phyloP scores from a whole-genome alignment of 2,113 vertebrate genomes.

The Oncorhynchus keta region DNA sequence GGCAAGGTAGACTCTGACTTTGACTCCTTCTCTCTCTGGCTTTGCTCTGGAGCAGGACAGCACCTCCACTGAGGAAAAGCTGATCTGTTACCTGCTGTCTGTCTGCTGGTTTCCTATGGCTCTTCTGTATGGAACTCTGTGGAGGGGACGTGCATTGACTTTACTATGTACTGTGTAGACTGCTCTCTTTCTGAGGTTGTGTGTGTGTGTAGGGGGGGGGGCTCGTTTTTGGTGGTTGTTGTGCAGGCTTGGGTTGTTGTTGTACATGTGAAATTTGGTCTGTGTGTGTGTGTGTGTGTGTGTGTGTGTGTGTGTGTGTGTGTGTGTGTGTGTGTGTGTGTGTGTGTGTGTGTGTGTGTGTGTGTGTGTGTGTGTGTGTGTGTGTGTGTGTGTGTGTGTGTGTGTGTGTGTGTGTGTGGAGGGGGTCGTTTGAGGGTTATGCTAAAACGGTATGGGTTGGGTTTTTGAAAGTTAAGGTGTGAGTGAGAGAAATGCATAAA shows the following conservation, averaged over 20 bases:
- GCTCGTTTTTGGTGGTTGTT: too few relatives aligned
- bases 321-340: too few relatives aligned
- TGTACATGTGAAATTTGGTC: not conserved
- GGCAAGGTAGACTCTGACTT: not conserved
- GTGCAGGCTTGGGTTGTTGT: not conserved
- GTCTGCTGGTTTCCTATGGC: not conserved
- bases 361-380: too few relatives aligned
- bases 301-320: too few relatives aligned
- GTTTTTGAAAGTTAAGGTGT: not conserved
- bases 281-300: too few relatives aligned
- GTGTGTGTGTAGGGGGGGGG: not conserved
- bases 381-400: not conserved
- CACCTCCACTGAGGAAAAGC: not conserved
- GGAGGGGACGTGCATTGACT: not conserved
- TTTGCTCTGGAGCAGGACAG: not conserved
- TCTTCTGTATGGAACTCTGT: not conserved
- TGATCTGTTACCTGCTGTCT: constrained; percentile 1
- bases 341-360: too few relatives aligned
- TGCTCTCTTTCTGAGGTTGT: not conserved
- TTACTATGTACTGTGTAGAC: not conserved
- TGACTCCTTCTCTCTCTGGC: not conserved
- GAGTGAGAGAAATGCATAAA: not conserved
- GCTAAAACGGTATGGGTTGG: not conserved
- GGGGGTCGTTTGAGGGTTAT: not conserved
- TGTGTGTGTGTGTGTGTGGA: not conserved